These are phyloP conservation scores for Rhincodon typus DNA, from an alignment of 2,797 vertebrate species.

Conservation along the genomic window DNA sequence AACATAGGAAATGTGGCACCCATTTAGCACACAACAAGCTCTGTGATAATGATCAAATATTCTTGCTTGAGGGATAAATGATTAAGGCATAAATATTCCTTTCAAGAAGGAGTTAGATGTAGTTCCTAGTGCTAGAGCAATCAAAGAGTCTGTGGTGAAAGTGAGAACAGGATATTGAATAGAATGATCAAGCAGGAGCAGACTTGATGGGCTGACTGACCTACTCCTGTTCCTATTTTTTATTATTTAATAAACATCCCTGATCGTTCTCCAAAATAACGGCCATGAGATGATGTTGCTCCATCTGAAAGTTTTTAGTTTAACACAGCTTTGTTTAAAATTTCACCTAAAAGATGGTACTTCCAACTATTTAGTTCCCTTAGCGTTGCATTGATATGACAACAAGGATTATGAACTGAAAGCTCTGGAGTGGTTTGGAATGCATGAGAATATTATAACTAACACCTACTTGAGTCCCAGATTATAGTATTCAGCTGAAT, in stretches of 20 bases:
- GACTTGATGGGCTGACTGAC: too few relatives aligned
- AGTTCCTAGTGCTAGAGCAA: too few relatives aligned
- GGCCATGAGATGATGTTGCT: background rate
- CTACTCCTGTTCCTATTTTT: too few relatives aligned
- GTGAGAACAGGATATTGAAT: too few relatives aligned
- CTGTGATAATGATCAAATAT: background rate
- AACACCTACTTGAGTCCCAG: background rate
- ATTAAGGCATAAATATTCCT: background rate
- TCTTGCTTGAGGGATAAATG: too few relatives aligned
- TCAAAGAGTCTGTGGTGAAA: too few relatives aligned
- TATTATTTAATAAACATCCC: too few relatives aligned
- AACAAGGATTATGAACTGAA: background rate
- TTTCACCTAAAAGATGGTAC: background rate
- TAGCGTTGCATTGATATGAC: background rate
- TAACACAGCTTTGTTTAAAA: background rate
- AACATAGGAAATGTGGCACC: background rate
- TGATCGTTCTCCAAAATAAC: background rate
- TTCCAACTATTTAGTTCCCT: background rate
- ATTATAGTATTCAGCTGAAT: background rate
- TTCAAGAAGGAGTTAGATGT: too few relatives aligned
- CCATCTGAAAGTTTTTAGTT: background rate
- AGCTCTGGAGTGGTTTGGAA: background rate
- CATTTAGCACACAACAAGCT: background rate
- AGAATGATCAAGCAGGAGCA: too few relatives aligned
- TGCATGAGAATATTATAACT: background rate